A percentile compares a stretch with the other conserved stretches of the same genome.
These are phyloP conservation scores for Cherax quadricarinatus DNA, from an alignment of 1,140 invertebrate species.

Conservation along the genomic window DNA sequence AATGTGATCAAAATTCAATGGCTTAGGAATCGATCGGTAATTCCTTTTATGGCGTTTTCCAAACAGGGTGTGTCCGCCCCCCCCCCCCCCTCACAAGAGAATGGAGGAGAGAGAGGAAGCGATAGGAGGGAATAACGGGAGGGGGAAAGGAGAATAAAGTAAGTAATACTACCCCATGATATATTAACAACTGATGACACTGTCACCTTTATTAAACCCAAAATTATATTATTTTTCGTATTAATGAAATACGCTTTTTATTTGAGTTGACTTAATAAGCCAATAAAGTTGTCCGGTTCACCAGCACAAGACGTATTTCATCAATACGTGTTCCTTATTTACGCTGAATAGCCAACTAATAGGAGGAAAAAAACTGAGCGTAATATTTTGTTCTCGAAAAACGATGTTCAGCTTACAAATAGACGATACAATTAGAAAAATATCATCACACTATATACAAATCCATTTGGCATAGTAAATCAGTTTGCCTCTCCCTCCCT, in stretches of 20 bases:
- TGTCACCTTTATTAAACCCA: background rate
- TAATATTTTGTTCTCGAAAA: too few relatives aligned
- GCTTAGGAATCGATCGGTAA: slow-evolving; percentile 46
- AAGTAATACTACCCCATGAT: too few relatives aligned
- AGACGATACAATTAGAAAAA: background rate
- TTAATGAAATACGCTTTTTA: too few relatives aligned
- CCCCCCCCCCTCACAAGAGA: background rate
- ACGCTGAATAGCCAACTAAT: too few relatives aligned
- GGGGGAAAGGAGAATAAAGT: background rate
- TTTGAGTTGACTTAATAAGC: too few relatives aligned
- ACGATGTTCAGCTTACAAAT: too few relatives aligned
- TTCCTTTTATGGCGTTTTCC: slow-evolving; percentile 41
- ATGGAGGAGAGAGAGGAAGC: background rate
- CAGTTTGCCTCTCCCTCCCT: background rate
- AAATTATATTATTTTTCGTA: too few relatives aligned
- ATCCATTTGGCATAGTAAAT: background rate
- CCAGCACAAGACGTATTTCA: too few relatives aligned
- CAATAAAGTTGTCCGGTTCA: too few relatives aligned
- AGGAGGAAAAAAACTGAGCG: too few relatives aligned
- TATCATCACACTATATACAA: background rate
- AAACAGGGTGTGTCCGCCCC: background rate
- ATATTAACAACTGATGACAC: background rate
- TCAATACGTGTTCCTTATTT: too few relatives aligned
- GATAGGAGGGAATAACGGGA: background rate
- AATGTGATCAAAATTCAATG: slow-evolving; percentile 63